Percentiles rank a stretch among this genome's conserved stretches.
phyloP scores from a whole-genome alignment of 2,888 invertebrate genomes.

The Drosophila barbarae region DNA sequence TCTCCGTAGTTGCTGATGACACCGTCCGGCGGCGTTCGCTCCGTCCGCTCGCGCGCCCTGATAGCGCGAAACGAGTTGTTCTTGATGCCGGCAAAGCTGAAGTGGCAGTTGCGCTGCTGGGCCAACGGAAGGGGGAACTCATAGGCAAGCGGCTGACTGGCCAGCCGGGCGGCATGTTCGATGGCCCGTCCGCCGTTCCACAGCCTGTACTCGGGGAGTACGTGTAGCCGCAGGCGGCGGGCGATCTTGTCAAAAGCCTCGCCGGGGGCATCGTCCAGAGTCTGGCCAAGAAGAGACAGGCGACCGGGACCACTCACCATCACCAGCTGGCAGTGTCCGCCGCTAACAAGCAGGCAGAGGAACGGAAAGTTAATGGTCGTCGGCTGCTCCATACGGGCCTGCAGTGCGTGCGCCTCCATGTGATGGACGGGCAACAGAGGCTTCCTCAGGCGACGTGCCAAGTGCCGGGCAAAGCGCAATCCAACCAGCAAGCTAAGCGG shows the following conservation, averaged over 20 bases:
- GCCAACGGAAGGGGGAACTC: slow-evolving; percentile 85
- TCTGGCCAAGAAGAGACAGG: slow-evolving; percentile 89
- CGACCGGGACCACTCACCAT: slow-evolving; percentile 87
- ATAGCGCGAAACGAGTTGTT: slow-evolving; percentile 83
- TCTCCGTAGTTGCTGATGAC: slow-evolving; percentile 88
- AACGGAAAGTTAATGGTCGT: slow-evolving; percentile 89
- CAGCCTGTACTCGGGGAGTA: slow-evolving; percentile 84
- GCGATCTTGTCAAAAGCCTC: slow-evolving; percentile 97
- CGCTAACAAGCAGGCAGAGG: slow-evolving; percentile 93
- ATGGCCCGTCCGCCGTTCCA: slow-evolving; percentile 92
- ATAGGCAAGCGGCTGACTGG: slow-evolving; percentile 84
- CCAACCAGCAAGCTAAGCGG: slow-evolving; percentile 88
- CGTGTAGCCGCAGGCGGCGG: slow-evolving; percentile 89
- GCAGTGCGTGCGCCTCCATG: slow-evolving; percentile 99
- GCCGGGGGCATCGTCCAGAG: slow-evolving; percentile 93
- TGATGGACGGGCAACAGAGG: slow-evolving; percentile 98
- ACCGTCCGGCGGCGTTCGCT: slow-evolving; percentile 83
- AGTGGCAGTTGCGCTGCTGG: slow-evolving; percentile 88
- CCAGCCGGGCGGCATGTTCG: slow-evolving; percentile 87
- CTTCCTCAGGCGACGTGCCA: slow-evolving; percentile 84
- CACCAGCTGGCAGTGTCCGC: slow-evolving; percentile 93
- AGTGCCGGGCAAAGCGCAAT: slow-evolving; percentile 88
- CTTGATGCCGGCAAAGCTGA: slow-evolving; percentile 93
- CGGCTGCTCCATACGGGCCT: slow-evolving; percentile 85
- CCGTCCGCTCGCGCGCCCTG: slow-evolving; percentile 81